A percentile compares a stretch with the other conserved stretches of the same genome.
Evolutionary conservation across 2,797 vertebrate genomes (phyloP).

Genomic region (Pogoniulus pusillus): DNA sequence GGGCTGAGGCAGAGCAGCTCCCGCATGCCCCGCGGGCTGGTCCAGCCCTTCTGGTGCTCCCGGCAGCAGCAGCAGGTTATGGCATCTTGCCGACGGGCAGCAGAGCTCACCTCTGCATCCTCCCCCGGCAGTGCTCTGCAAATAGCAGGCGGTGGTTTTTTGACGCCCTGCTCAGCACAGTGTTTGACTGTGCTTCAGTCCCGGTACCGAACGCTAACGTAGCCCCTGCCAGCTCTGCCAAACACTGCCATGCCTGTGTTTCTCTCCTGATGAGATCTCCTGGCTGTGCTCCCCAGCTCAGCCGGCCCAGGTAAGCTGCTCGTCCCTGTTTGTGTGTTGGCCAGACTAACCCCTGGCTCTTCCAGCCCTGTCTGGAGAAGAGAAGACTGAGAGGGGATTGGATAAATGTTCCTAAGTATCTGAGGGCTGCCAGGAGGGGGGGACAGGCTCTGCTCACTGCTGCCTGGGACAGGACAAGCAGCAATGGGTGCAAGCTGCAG

Average conservation of each 20-base stretch:
- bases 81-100: rapidly evolving
- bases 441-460: too few relatives aligned
- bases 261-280: neutral
- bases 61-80: neutral
- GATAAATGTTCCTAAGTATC: too few relatives aligned
- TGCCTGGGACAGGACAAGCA: too few relatives aligned
- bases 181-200: neutral
- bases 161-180: neutral
- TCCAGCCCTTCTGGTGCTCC: neutral
- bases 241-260: neutral
- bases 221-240: neutral
- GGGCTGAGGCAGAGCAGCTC: neutral
- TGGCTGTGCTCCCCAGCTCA: neutral
- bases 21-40: rapidly evolving
- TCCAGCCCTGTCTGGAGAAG: too few relatives aligned
- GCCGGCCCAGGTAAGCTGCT: conserved; percentile 14
- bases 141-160: neutral
- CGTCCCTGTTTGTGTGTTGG: neutral
- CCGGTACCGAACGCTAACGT: neutral
- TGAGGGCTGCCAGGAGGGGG: too few relatives aligned
- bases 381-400: too few relatives aligned
- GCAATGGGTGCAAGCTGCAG: too few relatives aligned
- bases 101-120: neutral
- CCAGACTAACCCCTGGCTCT: neutral
- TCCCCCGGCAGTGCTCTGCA: neutral